Evolutionary conservation across 2,888 invertebrate species (phyloP).

Genomic region (Encarsia formosa): DNA sequence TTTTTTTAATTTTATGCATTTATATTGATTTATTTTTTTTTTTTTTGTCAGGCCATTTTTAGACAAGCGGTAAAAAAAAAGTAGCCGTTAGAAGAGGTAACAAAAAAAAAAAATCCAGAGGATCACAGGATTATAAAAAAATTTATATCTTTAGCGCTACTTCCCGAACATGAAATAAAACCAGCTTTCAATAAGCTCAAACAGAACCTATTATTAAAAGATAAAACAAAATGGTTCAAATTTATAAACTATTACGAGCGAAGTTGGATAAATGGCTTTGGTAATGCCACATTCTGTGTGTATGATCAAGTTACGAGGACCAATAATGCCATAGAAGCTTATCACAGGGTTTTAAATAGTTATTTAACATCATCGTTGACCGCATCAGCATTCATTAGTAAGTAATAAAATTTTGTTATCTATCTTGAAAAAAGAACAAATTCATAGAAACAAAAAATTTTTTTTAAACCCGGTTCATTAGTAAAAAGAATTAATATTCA

Average conservation of each 20-base stretch:
- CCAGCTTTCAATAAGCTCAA: background rate
- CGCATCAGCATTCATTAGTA: background rate
- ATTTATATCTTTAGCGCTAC: background rate
- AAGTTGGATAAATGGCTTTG: background rate
- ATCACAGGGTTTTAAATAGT: background rate
- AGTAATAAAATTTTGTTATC: background rate
- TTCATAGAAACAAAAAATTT: too few relatives aligned
- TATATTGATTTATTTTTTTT: background rate
- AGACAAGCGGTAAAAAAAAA: background rate
- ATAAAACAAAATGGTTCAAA: background rate
- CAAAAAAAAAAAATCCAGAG: background rate
- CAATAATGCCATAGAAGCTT: background rate
- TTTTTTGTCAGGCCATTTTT: background rate
- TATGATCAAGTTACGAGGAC: background rate
- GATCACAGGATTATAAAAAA: background rate
- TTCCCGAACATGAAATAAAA: background rate
- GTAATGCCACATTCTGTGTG: background rate
- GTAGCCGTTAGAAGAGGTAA: too few relatives aligned
- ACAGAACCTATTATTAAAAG: background rate
- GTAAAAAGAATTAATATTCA: too few relatives aligned
- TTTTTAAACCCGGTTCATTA: too few relatives aligned
- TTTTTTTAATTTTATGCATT: background rate
- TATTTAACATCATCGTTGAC: background rate
- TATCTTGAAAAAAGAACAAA: too few relatives aligned
- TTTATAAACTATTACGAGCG: background rate